These are phyloP conservation scores for Lycocerus yunnanus DNA, from an alignment of 2,888 invertebrate species.

Conservation along the genomic window DNA sequence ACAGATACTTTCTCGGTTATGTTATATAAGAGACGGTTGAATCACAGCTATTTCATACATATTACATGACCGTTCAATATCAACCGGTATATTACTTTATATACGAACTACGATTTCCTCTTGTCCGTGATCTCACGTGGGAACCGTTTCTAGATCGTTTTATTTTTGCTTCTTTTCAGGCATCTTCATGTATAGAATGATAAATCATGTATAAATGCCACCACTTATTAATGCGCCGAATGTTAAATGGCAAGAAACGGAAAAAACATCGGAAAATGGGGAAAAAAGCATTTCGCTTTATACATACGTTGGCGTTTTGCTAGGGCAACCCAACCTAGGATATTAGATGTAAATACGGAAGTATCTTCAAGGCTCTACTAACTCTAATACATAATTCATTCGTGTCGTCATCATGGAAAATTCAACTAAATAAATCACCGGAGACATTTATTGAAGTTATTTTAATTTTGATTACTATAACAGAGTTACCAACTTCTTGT, in stretches of 20 bases:
- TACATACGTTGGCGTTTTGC: conserved; percentile 6
- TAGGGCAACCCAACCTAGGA: conserved; percentile 6
- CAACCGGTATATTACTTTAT: conserved; percentile 34
- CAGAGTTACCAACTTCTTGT: background rate
- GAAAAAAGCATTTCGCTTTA: conserved; percentile 9
- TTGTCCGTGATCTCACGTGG: conserved; percentile 28
- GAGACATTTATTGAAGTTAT: conserved; percentile 12
- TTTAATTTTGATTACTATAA: conserved; percentile 8
- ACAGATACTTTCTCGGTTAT: conserved; percentile 25
- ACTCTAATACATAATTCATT: conserved; percentile 11
- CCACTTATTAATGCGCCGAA: conserved; percentile 13
- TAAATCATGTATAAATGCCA: conserved; percentile 11
- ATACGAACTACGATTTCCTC: conserved; percentile 31
- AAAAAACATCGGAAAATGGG: conserved; percentile 7
- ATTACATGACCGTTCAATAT: conserved; percentile 38
- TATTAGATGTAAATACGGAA: conserved; percentile 17
- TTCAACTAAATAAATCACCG: conserved; percentile 10
- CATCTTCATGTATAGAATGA: conserved; percentile 18
- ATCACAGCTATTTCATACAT: conserved; percentile 37
- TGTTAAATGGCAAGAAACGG: conserved; percentile 10
- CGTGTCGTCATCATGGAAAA: conserved; percentile 10
- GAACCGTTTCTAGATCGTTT: conserved; percentile 26
- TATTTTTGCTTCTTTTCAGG: conserved; percentile 26
- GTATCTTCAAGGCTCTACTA: conserved; percentile 12
- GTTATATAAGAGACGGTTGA: conserved; percentile 31